A percentile compares a stretch with the other conserved stretches of the same genome.
Conservation (phyloP, 2,888 invertebrate species). For the Ypsolopha scabrella region DNA sequence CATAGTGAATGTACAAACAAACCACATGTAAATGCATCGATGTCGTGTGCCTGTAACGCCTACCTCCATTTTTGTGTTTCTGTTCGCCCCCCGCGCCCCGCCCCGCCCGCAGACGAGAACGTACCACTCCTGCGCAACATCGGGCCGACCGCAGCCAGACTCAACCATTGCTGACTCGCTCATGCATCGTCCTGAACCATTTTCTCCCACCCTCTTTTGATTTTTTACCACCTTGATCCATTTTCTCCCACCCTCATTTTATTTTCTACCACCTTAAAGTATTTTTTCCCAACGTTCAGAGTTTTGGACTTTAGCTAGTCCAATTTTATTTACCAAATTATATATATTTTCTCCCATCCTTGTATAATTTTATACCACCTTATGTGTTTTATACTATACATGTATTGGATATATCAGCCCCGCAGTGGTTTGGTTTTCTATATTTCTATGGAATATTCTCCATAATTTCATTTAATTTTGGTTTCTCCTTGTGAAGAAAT, state of each 20-base stretch:
- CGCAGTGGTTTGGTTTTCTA: no score
- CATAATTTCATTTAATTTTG: no score
- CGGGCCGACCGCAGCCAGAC: constrained; percentile 3
- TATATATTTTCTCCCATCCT: no score
- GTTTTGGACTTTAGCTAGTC: not conserved
- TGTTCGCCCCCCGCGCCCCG: not conserved
- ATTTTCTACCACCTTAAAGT: not conserved
- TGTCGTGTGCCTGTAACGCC: constrained; percentile 22
- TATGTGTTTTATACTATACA: no score
- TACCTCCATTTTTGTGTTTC: constrained; percentile 6
- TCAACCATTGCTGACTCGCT: constrained; percentile 7
- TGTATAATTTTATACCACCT: no score
- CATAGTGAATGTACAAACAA: not conserved
- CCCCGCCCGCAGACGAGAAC: constrained; percentile 43
- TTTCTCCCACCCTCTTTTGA: not conserved
- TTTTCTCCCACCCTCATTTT: not conserved
- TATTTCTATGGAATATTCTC: no score
- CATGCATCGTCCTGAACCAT: not conserved
- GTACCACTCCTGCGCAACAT: constrained; percentile 46
- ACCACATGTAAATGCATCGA: constrained; percentile 6
- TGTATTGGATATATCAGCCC: no score
- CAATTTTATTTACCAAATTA: not conserved
- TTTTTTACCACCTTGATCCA: not conserved
- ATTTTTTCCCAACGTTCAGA: not conserved
- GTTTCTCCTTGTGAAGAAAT: no score